Evolutionary conservation across 2,888 invertebrate species (phyloP).

Genomic region (Macroteleia sp.): DNA sequence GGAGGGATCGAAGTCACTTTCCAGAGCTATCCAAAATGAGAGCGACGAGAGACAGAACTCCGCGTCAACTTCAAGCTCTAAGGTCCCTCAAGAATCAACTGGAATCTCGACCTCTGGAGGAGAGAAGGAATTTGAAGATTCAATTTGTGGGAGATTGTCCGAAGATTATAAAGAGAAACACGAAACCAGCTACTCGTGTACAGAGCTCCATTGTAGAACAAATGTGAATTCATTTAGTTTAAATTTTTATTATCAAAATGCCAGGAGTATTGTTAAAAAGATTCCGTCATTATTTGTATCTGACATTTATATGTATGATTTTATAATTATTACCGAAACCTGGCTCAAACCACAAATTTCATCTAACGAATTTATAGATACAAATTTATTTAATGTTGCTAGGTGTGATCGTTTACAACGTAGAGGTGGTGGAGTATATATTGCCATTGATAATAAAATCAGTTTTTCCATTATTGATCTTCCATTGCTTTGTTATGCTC

Average conservation of each 20-base stretch:
- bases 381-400: conserved; percentile 4
- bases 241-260: conserved; percentile 7
- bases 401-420: background rate
- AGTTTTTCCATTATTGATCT: too few relatives aligned
- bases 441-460: too few relatives aligned
- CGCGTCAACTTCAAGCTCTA: background rate
- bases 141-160: background rate
- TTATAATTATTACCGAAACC: background rate
- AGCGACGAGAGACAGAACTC: background rate
- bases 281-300: background rate
- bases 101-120: background rate
- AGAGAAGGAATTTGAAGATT: background rate
- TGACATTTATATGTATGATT: background rate
- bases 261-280: conserved; percentile 4
- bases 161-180: background rate
- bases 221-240: background rate
- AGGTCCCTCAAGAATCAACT: too few relatives aligned
- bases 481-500: too few relatives aligned
- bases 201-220: background rate
- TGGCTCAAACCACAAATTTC: conserved; percentile 8
- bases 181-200: background rate
- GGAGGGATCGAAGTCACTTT: background rate
- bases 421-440: too few relatives aligned
- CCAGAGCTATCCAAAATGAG: background rate
- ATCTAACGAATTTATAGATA: conserved; percentile 4